These are phyloP conservation scores for Sebastes minor DNA, from an alignment of 2,797 vertebrate species.

Conservation along the genomic window DNA sequence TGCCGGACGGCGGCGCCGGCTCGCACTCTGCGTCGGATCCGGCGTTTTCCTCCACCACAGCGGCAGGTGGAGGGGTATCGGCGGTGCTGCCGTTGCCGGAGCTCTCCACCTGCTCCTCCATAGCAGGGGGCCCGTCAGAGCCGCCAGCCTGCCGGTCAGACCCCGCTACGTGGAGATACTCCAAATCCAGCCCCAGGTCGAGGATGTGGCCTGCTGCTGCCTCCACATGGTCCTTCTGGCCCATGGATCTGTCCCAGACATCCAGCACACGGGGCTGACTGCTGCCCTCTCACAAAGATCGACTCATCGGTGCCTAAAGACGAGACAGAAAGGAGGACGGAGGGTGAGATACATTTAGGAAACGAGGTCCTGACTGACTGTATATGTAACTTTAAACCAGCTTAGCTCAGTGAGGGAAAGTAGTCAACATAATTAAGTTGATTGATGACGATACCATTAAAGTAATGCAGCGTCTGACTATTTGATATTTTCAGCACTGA, in stretches of 20 bases:
- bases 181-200: slow-evolving; percentile 86
- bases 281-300: slow-evolving; percentile 73
- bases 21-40: slow-evolving; percentile 85
- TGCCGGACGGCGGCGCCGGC: slow-evolving; percentile 45
- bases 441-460: too few species aligned
- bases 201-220: slow-evolving; percentile 81
- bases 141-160: slow-evolving; percentile 87
- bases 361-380: background rate
- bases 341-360: background rate
- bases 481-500: background rate
- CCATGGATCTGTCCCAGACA: slow-evolving; percentile 94
- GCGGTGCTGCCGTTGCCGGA: slow-evolving; percentile 74
- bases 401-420: background rate
- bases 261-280: slow-evolving; percentile 87
- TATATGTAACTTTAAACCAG: background rate
- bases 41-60: slow-evolving; percentile 83
- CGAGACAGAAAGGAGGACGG: background rate
- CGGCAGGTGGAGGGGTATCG: slow-evolving; percentile 70
- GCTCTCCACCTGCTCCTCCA: slow-evolving; percentile 89
- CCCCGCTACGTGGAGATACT: slow-evolving; percentile 91
- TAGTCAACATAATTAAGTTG: background rate
- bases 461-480: background rate
- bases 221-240: slow-evolving; percentile 95
- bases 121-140: slow-evolving; percentile 80
- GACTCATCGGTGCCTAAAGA: slow-evolving; percentile 58